Base-by-base conservation (phyloP, 2,113 vertebrate species). In the Dendropsophus ebraccatus region DNA sequence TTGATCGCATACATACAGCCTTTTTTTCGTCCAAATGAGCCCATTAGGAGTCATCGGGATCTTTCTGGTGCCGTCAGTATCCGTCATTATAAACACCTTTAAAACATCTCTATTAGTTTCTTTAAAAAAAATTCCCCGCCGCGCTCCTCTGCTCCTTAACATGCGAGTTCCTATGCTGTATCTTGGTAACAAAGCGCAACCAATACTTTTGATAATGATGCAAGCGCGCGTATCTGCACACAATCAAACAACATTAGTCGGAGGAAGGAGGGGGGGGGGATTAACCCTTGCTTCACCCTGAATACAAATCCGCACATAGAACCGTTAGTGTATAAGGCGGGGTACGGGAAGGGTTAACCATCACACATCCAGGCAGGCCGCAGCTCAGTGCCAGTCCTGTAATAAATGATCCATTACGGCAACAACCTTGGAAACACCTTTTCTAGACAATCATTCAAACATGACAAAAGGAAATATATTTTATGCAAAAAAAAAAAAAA, bases 341-440 rank as follows among this genome's bases (percentile, higher is more conserved):
- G 16, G 30, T 11, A 19, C 14, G 3, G 30, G 65, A 69, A 35
- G 65, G 16, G 30, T 69, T 69, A 69, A 69, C 0, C 65, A 35
- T 17, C 65, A 32, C 17, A 35, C 19, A 69, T 35, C 17, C 56
- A 25, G n/a, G n/a, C 56, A 60, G 25, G 62, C 13, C 1, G 11
- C 10, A 4, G 25, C 58, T 56, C 54, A 56, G 58, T 12, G 10
- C 58, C n/a, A 67, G 28, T 32, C 7, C 60, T 3, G 28, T 67
- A 30, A 69, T 69, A 35, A 35, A 37, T 35, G 32, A 69, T 69
- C 62, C 21, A n/a, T 79, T 60, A 41, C 37, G 9, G n/a, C 5
- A 19, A 45, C 54, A 45, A 80, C 78, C 28, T 45, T 62, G 78
- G 56, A 80, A 80, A 47, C n/a, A 16, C 23, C 60, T 79, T 80